phyloP scores from a whole-genome alignment of 2,797 vertebrate species.

The Cryptoprocta ferox region DNA sequence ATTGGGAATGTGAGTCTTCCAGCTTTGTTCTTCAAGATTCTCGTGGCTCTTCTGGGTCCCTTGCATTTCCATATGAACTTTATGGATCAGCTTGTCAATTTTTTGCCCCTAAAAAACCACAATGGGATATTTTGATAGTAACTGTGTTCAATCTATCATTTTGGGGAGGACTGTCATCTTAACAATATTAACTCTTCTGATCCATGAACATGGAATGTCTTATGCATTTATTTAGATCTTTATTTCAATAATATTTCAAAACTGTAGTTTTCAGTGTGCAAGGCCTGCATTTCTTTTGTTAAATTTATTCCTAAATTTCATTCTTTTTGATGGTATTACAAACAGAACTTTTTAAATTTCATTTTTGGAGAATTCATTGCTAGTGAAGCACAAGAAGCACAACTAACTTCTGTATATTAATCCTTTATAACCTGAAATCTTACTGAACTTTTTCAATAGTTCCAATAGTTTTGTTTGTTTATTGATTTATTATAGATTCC shows the following conservation, averaged over 20 bases:
- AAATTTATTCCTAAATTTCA: not conserved
- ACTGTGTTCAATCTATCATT: not conserved
- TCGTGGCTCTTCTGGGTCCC: not conserved
- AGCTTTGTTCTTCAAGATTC: not conserved
- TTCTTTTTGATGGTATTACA: not conserved
- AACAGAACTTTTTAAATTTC: not conserved
- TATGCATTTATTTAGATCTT: not conserved
- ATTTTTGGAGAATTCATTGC: not conserved
- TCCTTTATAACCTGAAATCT: not conserved
- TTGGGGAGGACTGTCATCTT: not conserved
- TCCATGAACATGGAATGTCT: not conserved
- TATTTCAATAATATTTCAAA: not conserved
- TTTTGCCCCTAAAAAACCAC: not conserved
- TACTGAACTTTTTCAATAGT: not conserved
- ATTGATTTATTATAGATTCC: not conserved
- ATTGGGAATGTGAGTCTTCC: not conserved
- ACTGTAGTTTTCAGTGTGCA: not conserved
- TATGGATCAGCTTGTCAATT: not conserved
- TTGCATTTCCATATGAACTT: not conserved
- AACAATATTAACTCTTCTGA: not conserved
- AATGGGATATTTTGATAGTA: not conserved
- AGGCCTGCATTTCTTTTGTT: not conserved
- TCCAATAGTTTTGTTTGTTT: not conserved
- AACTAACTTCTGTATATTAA: not conserved
- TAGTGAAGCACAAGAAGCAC: not conserved